Conservation (phyloP, 2,888 invertebrate genomes). For the Pimpla rufipes region DNA sequence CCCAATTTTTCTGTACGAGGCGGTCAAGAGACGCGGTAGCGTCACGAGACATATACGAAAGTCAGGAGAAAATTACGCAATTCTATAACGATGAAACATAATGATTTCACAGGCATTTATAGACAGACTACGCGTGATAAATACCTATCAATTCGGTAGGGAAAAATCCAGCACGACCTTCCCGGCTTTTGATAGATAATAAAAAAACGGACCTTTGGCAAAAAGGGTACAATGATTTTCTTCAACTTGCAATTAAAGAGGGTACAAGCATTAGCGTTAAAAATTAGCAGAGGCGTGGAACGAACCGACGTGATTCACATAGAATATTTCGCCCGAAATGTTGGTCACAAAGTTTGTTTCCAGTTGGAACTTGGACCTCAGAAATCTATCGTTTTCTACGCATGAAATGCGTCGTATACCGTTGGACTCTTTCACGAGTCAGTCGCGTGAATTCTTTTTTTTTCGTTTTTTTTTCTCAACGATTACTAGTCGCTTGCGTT, state of each 20-base stretch:
- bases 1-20: no score
- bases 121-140: background rate
- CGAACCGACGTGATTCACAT: background rate
- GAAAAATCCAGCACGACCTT: background rate
- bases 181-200: no score
- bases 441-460: background rate
- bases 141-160: background rate
- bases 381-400: constrained; percentile 8
- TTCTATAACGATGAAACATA: no score
- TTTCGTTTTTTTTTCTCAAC: background rate
- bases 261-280: background rate
- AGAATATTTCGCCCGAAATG: background rate
- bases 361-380: background rate
- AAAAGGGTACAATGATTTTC: no score
- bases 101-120: no score
- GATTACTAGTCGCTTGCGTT: background rate
- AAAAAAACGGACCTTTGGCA: no score
- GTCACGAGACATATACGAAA: no score
- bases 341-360: background rate
- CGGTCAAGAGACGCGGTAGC: no score
- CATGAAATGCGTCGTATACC: background rate
- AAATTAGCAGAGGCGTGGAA: background rate
- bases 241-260: no score
- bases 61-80: no score
- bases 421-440: constrained; percentile 6